phyloP scores from a whole-genome alignment of 1,140 invertebrate genomes.

The Gonatopus flavifemur region DNA sequence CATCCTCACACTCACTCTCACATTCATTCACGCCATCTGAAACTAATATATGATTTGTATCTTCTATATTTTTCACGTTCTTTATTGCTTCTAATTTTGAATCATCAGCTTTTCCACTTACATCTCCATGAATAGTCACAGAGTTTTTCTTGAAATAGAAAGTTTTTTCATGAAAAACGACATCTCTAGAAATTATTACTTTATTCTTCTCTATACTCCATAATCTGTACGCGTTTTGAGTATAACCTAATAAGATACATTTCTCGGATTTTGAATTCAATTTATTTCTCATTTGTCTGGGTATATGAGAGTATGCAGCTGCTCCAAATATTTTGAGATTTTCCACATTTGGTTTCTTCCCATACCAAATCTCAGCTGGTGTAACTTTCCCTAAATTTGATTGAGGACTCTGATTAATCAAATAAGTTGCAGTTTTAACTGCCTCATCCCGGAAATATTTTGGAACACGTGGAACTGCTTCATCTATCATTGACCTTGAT shows the following conservation, averaged over 20 bases:
- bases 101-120: neutral
- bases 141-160: neutral
- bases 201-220: neutral
- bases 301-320: slow-evolving; percentile 49
- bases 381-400: slow-evolving; percentile 40
- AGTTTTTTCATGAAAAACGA: neutral
- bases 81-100: neutral
- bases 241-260: slow-evolving; percentile 49
- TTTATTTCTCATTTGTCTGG: slow-evolving; percentile 44
- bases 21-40: neutral
- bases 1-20: neutral
- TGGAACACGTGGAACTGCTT: neutral
- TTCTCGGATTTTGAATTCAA: slow-evolving; percentile 47
- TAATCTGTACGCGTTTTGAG: slow-evolving; percentile 51
- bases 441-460: neutral
- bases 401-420: slow-evolving; percentile 50
- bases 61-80: neutral
- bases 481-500: neutral
- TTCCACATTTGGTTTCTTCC: slow-evolving; percentile 45
- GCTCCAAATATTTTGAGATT: slow-evolving; percentile 56
- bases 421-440: slow-evolving; percentile 26
- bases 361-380: slow-evolving; percentile 38
- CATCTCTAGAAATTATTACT: neutral
- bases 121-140: neutral
- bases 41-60: neutral